Conservation (phyloP, 2,113 vertebrate species). For the Tinamus guttatus region DNA sequence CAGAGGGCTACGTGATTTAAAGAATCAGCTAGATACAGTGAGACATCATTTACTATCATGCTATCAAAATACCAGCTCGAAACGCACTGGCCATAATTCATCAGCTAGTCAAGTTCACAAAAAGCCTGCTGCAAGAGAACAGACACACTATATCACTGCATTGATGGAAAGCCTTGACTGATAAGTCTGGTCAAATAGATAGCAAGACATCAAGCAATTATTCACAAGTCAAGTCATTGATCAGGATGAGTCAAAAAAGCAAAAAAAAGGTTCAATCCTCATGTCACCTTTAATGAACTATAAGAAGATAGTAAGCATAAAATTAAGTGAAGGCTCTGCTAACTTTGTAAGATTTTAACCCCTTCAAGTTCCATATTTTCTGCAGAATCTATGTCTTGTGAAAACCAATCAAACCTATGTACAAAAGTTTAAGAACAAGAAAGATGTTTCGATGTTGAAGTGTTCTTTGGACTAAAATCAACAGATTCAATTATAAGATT, state of each 20-base stretch:
- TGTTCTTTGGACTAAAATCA: conserved; percentile 6
- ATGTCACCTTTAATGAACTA: neutral
- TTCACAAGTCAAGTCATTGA: neutral
- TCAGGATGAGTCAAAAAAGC: neutral
- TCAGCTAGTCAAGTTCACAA: neutral
- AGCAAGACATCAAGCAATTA: neutral
- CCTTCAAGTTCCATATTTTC: neutral
- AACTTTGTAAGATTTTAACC: neutral
- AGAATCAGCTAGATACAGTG: neutral
- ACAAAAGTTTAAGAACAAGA: conserved; percentile 13
- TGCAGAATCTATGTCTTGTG: neutral
- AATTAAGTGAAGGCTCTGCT: neutral
- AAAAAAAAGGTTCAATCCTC: neutral
- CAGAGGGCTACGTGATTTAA: too few species aligned
- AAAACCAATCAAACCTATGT: neutral
- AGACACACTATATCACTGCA: neutral
- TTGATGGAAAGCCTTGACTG: neutral
- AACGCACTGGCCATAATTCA: neutral
- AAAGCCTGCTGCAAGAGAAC: neutral
- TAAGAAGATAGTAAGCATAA: neutral
- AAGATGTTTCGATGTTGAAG: neutral
- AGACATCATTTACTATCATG: neutral
- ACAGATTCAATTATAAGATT: conserved; percentile 18
- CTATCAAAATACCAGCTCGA: neutral
- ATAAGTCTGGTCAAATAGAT: neutral